These are phyloP conservation scores for Apolygus lucorum DNA, from an alignment of 1,140 invertebrate genomes.

Conservation along the genomic window DNA sequence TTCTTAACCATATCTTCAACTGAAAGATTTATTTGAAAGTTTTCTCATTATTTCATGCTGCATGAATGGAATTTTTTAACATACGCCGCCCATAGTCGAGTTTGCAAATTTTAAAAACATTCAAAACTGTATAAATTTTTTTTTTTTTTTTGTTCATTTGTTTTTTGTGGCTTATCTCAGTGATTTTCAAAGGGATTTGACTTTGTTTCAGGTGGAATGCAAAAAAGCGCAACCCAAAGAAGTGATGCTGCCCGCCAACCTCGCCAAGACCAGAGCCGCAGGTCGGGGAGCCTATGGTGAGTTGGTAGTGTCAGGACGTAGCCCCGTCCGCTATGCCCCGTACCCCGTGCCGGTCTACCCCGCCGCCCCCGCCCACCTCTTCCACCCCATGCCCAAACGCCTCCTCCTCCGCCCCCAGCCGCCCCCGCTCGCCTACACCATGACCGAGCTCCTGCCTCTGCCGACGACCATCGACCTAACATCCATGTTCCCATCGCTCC, in stretches of 20 bases:
- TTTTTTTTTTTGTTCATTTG: too few species aligned
- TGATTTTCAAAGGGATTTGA: too few species aligned
- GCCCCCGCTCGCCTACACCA: constrained; percentile 52
- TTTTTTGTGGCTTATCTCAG: too few species aligned
- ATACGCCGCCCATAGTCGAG: too few species aligned
- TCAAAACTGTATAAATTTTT: too few species aligned
- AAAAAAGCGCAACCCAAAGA: constrained; percentile 99
- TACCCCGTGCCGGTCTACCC: constrained; percentile 47
- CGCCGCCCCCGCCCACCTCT: constrained; percentile 39
- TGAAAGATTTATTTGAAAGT: too few species aligned
- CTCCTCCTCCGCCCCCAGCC: constrained; percentile 39
- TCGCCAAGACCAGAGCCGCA: constrained; percentile 85
- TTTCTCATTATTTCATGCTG: too few species aligned
- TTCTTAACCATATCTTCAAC: too few species aligned
- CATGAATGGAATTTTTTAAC: too few species aligned
- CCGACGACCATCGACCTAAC: constrained; percentile 55
- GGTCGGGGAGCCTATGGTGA: constrained; percentile 90
- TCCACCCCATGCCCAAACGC: constrained; percentile 44
- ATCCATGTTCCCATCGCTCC: constrained; percentile 45
- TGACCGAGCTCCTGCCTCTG: constrained; percentile 55
- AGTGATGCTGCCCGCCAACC: constrained; percentile 92
- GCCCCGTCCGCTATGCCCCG: constrained; percentile 43
- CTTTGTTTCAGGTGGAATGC: constrained; percentile 84
- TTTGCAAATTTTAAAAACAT: too few species aligned
- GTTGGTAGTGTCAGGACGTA: constrained; percentile 46